phyloP scores from a whole-genome alignment of 2,888 invertebrate species.

The Silvanus unidentatus region DNA sequence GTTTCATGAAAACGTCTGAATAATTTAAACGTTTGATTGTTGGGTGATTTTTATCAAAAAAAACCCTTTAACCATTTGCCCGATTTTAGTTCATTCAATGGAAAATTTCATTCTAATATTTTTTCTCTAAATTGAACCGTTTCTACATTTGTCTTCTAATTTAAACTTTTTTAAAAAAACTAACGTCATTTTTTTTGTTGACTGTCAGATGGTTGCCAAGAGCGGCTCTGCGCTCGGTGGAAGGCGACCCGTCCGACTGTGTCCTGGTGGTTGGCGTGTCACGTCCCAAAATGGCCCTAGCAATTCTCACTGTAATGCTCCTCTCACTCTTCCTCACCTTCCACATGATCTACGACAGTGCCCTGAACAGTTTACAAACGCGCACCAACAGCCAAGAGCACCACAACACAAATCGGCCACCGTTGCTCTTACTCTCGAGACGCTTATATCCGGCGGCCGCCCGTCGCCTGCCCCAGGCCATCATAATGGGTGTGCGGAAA shows the following conservation, averaged over 20 bases:
- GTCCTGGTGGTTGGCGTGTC: conserved; percentile 78
- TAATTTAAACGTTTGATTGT: too few relatives aligned
- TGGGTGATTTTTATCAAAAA: too few relatives aligned
- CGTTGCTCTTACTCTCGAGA: conserved; percentile 42
- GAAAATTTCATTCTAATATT: conserved; percentile 1
- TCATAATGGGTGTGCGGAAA: conserved; percentile 93
- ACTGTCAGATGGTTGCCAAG: conserved; percentile 72
- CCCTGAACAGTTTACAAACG: conserved; percentile 70
- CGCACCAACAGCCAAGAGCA: conserved; percentile 41
- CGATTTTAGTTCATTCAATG: too few relatives aligned
- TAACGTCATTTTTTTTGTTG: conserved; percentile 5
- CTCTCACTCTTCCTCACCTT: conserved; percentile 78
- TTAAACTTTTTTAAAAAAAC: too few relatives aligned
- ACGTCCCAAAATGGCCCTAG: conserved; percentile 77
- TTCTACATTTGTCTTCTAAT: too few relatives aligned
- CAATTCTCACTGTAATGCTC: conserved; percentile 72
- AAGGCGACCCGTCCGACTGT: conserved; percentile 79
- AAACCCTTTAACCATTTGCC: too few relatives aligned
- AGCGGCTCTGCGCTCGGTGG: conserved; percentile 75
- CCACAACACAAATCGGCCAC: conserved; percentile 51
- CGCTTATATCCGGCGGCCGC: conserved; percentile 55
- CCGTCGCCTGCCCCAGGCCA: conserved; percentile 65
- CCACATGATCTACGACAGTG: conserved; percentile 80
- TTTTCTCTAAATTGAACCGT: too few relatives aligned
- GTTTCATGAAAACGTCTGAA: too few relatives aligned